Percentiles rank a stretch among this genome's conserved stretches.
phyloP scores from a whole-genome alignment of 2,888 invertebrate species.

The Meganola albula region DNA sequence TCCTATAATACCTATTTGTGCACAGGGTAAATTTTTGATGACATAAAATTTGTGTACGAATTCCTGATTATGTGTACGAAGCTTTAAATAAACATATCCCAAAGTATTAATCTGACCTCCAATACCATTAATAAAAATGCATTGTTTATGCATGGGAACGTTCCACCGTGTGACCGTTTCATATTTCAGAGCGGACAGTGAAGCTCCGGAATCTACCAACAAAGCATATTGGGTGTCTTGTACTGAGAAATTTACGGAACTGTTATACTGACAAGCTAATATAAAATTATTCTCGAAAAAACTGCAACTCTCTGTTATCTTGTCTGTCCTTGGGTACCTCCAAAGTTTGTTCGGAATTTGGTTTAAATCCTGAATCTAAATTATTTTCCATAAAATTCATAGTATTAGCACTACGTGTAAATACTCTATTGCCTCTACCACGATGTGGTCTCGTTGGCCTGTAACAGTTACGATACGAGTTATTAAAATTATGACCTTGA shows the following conservation, averaged over 20 bases:
- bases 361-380: too few relatives aligned
- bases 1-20: conserved; percentile 1
- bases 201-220: conserved; percentile 4
- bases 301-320: not conserved
- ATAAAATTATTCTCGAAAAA: not conserved
- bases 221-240: not conserved
- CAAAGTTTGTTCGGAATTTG: too few relatives aligned
- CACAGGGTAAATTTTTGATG: conserved; percentile 1
- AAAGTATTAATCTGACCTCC: not conserved
- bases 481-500: too few relatives aligned
- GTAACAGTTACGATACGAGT: too few relatives aligned
- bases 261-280: not conserved
- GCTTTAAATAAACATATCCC: not conserved
- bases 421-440: too few relatives aligned
- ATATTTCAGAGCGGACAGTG: not conserved
- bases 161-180: not conserved
- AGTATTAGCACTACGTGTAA: too few relatives aligned
- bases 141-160: not conserved
- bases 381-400: too few relatives aligned
- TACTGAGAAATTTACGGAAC: not conserved
- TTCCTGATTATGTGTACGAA: not conserved
- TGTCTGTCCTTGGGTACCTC: not conserved
- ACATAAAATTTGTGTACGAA: conserved; percentile 1
- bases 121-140: not conserved
- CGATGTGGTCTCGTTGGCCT: too few relatives aligned